Conservation (phyloP, 2,113 vertebrate species). For the Nothobranchius kuhntae region DNA sequence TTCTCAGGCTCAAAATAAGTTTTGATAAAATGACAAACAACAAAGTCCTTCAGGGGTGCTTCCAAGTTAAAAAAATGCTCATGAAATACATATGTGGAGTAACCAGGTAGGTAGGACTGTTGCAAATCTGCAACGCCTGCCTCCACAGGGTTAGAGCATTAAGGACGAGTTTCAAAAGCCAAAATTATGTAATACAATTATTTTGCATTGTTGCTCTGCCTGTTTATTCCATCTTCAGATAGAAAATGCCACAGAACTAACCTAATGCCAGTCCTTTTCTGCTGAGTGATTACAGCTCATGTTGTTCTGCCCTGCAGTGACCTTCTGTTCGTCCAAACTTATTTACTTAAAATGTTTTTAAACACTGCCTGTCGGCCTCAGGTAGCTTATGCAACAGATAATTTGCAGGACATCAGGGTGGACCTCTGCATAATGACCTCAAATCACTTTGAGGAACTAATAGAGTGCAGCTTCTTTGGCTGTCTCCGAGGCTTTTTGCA, state of each 20-base stretch:
- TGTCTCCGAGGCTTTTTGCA: not conserved
- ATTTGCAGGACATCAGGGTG: conserved; percentile 55
- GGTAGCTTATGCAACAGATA: conserved; percentile 49
- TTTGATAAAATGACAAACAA: too few relatives aligned
- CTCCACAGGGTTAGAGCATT: conserved; percentile 4
- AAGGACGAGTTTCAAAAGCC: conserved; percentile 17
- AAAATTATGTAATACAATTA: conserved; percentile 27
- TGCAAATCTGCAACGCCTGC: too few relatives aligned
- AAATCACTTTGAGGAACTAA: conserved; percentile 55
- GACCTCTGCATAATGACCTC: conserved; percentile 58
- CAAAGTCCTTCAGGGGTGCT: too few relatives aligned
- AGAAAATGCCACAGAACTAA: conserved; percentile 29
- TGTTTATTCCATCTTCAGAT: conserved; percentile 16
- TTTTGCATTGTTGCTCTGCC: conserved; percentile 5
- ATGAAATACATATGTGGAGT: too few relatives aligned
- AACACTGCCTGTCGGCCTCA: conserved; percentile 38
- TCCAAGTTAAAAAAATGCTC: too few relatives aligned
- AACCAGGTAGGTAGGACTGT: too few relatives aligned
- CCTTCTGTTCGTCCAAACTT: conserved; percentile 40
- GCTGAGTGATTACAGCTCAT: conserved; percentile 13
- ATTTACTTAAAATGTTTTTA: conserved; percentile 64
- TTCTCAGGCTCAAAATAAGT: too few relatives aligned
- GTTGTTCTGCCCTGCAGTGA: conserved; percentile 11
- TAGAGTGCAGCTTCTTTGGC: conserved; percentile 32
- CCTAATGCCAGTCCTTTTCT: not conserved